Base-by-base conservation (phyloP, 35 echinoderm and acorn worm genomes). In the Ophiothrix spiculata region DNA sequence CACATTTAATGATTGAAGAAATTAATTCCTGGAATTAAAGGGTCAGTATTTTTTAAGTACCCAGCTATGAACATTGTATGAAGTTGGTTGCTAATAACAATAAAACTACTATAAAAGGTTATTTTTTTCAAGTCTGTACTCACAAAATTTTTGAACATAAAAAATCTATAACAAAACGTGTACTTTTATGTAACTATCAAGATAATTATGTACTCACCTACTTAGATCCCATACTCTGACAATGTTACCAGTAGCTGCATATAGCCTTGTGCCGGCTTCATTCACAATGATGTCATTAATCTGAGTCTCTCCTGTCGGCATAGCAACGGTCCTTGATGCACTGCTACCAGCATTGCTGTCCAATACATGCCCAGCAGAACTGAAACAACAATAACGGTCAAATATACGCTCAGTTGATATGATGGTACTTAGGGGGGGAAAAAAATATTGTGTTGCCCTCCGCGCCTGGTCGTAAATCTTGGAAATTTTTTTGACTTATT, bases 151-250 rank as follows among this genome's bases (percentile, higher is more conserved):
- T 63, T n/a, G n/a, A 63, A 63, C n/a, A 63, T n/a, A 13, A 63
- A 63, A 63, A n/a, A 63, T 63, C n/a, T n/a, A 63, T 63, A 63
- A 63, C 13, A 15, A 63, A 63, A 15, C 13, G 56, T n/a, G n/a
- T 12, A 35, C 74, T 31, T 28, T 31, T 12, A 28, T 6, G 74
- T 8, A 76, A 76, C 8, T 6, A 31, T 28, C 10, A 76, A 76
- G 29, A 54, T 54, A 54, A 54, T 54, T 54, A 54, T 11, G 32
- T 29, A 82, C 91, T 35, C 63, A 98, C 95, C 88, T 98, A 76
- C 64, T 98, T 0, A 98, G 80, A n/a, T 93, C 91, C 95, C 95
- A 98, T 46, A 98, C 88, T 78, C 95, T 90, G 4, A 98, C 91
- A 39, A 93, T 90, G 41, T 93, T 98, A 32, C 95, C 89, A 45